Conservation (phyloP, 2,113 vertebrate species). For the Myiopsitta monachus region DNA sequence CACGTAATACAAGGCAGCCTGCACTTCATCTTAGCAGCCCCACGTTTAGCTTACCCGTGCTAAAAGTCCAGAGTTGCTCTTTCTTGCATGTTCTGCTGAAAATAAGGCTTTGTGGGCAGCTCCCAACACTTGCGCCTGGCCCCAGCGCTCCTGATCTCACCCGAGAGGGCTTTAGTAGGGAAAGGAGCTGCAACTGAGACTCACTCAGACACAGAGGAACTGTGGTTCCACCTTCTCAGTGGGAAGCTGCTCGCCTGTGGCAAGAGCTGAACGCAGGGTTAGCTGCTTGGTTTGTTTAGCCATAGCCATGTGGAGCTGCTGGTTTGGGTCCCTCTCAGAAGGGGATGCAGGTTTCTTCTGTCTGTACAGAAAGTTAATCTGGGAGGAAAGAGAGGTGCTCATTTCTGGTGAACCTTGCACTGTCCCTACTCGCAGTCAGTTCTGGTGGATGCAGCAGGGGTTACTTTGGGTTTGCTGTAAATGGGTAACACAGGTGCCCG, state of each 20-base stretch:
- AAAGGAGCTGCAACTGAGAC: neutral
- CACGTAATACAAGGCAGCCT: neutral
- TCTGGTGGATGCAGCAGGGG: neutral
- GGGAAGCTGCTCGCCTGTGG: neutral
- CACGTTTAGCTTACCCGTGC: slow-evolving; percentile 38
- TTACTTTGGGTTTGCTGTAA: neutral
- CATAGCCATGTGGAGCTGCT: neutral
- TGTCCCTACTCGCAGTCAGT: fast-evolving
- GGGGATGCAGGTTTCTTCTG: neutral
- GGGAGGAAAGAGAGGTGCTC: neutral
- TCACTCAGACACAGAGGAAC: neutral
- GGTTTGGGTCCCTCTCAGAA: neutral
- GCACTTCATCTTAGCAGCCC: slow-evolving; percentile 31
- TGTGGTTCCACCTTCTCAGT: neutral
- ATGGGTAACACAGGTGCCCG: neutral
- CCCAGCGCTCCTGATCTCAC: neutral
- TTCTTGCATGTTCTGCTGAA: slow-evolving; percentile 59
- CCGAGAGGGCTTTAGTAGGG: neutral
- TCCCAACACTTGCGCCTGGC: slow-evolving; percentile 1
- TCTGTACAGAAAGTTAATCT: neutral
- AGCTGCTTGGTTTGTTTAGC: neutral
- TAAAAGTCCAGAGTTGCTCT: slow-evolving; percentile 40
- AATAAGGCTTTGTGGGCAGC: slow-evolving; percentile 55
- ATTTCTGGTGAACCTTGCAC: neutral
- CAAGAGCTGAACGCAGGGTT: neutral